Base-by-base conservation (phyloP, 2,113 vertebrate genomes). In the Choloepus hoffmanni region DNA sequence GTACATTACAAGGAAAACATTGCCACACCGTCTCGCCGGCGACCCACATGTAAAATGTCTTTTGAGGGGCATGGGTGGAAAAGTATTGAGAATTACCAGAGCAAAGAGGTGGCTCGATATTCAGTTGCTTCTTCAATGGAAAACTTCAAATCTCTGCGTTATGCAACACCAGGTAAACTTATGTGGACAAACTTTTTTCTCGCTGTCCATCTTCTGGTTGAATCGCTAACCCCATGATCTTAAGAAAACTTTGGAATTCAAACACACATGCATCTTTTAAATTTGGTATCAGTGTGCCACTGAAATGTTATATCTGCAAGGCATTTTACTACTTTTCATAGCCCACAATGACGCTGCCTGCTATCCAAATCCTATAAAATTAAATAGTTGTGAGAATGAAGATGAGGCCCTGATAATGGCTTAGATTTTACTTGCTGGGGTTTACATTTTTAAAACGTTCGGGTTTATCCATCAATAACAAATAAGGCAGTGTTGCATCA, bases 21-120 rank as follows among this genome's bases (percentile, higher is more conserved):
- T 94, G 97, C 97, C 74, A 97, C 93, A 97, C 77, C 15, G 93
- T 96, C 97, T 97, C 89, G 90, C 87, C 94, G 60, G 95, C 91
- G 94, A 94, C 73, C 93, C 95, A 96, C 26, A 97, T 60, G 70
- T 63, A 89, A 4, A 15, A 10, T 67, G 30, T 90, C 68, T 97
- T 94, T 77, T 85, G 89, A 97, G 94, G 85, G 90, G 95, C 16
- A 1, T 36, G 43, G 45, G 36, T 53, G 78, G 24, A 85, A 36
- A 36, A 81, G 33, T 85, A 92, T 65, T 95, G 65, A 81, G 88
- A 95, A 95, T 76, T 21, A 84, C 26, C 9, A 70, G 30, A 77
- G 74, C 5, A 83, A 88, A 73, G 89, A 96, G 73, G 23, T 3
- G 7, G 28, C 40, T 82, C 28, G 70, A 45, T 65, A 67, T 21